Conservation (phyloP, 2,797 vertebrate species). For the Anabas testudineus region DNA sequence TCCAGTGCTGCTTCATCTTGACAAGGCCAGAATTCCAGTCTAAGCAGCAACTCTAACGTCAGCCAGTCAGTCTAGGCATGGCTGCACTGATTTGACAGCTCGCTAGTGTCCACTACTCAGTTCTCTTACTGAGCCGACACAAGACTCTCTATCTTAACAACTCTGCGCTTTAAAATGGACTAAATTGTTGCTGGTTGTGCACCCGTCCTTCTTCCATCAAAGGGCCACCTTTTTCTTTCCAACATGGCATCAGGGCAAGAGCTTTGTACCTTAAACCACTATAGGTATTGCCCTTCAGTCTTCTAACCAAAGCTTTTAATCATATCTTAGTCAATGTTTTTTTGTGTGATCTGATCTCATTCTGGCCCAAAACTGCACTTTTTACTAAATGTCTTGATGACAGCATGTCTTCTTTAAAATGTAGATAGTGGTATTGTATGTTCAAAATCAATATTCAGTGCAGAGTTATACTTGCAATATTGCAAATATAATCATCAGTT, state of each 20-base stretch:
- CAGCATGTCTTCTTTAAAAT: too few species aligned
- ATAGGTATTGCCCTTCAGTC: background rate
- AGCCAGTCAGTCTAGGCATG: slow-evolving; percentile 3
- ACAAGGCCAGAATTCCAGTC: slow-evolving; percentile 28
- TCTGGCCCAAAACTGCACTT: too few species aligned
- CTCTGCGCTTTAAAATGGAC: background rate
- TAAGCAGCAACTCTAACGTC: slow-evolving; percentile 15
- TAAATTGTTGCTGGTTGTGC: background rate
- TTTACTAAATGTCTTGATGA: too few species aligned
- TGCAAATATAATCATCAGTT: too few species aligned
- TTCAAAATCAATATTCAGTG: too few species aligned
- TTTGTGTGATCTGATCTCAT: too few species aligned
- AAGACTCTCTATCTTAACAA: background rate
- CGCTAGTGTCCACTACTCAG: background rate
- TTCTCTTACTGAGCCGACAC: background rate
- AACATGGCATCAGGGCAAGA: background rate
- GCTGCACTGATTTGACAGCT: slow-evolving; percentile 8
- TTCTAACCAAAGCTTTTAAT: slow-evolving; percentile 4
- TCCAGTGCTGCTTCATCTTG: slow-evolving; percentile 9
- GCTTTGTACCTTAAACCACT: background rate
- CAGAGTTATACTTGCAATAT: too few species aligned
- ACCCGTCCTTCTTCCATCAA: background rate
- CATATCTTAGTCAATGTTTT: background rate
- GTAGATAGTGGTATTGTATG: too few species aligned
- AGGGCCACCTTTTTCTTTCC: slow-evolving; percentile 27